Base-by-base conservation (phyloP, 2,113 vertebrate species). In the Oostethus manadensis region DNA sequence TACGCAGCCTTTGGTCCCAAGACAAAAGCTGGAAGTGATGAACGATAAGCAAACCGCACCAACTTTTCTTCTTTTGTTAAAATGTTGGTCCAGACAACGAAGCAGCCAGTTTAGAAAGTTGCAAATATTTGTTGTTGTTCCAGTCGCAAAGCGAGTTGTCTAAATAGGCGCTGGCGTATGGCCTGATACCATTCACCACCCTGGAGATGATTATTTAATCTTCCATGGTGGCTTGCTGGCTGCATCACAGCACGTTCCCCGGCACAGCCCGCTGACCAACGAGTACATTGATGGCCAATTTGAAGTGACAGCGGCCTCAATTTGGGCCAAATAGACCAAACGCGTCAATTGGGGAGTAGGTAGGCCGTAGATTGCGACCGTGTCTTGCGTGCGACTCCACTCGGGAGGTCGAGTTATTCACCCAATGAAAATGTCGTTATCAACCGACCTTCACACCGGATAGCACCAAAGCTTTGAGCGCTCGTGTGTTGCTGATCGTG, bases 191-290 rank as follows among this genome's bases (percentile, higher is more conserved):
- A 55, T 62, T 71, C 58, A 58, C 49, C 66, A 69, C 75, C 68
- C 76, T 74, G 72, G 56, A 79, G 55, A 69, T 68, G 51, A 77
- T 57, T 10, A 22, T 85, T 79, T 80, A 82, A 82, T 87, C 70
- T 81, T 75, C 56, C 71, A 46, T 66, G 62, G 53, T 68, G 62
- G 49, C 66, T 60, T 54, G 63, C 73, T 68, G 76, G 66, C 67
- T 50, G 48, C 0, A 73, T 38, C 10, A 62, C 78, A 75, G 77
- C 62, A 54, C 16, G 74, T 74, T 71, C 76, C 49, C 70, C 83
- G 84, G 79, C 81, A 78, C 16, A 17, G 64, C 22, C 15, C 60
- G 57, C 57, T 54, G 51, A 62, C 65, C 66, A 51, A 70, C 2
- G 49, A 46, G 49, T 63, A 56, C 51, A 62, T n/a, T 18, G 35